Base-by-base conservation (phyloP, 2,113 vertebrate species). In the Chaetops frenatus region DNA sequence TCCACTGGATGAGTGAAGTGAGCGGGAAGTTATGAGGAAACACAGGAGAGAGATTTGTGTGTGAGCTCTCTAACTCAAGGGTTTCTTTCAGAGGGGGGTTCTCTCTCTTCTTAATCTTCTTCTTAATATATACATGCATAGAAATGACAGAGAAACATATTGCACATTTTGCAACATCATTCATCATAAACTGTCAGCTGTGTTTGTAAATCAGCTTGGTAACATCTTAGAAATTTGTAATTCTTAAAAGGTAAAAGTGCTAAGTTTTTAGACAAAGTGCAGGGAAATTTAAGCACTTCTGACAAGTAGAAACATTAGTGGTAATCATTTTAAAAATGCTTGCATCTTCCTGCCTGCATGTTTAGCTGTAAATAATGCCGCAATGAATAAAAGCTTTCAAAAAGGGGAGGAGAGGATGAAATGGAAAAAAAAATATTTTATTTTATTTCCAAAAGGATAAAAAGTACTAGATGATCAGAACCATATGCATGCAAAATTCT, bases 231-330 rank as follows among this genome's bases (percentile, higher is more conserved):
- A 97, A 97, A 98, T 97, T 96, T 88, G 97, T 97, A 97, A 96
- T 97, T 97, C 98, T 98, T 98, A 98, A 98, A 97, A 98, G 96
- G 97, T 97, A 98, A 97, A 93, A 94, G 96, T 97, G 97, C 96
- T 97, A 98, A 98, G 97, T 98, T 98, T 98, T 98, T 97, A 98
- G 98, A 98, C 97, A 97, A 98, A 98, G 97, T 98, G 96, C 97
- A 98, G 97, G 97, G 73, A 97, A 98, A 98, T 98, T 97, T 98
- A 98, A 98, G 97, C 96, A 94, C 97, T 98, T 97, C 94, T 98
- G 97, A 98, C 97, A 98, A 98, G 97, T 90, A 97, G 97, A 98
- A 97, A 98, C 97, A 98, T 98, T 98, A 98, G 94, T 67, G 88
- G 96, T 98, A 98, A 98, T 98, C 97, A 97, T 98, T 98, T 97